These are phyloP conservation scores for Accipiter virgatus DNA, from an alignment of 2,113 vertebrate species.

Conservation along the genomic window DNA sequence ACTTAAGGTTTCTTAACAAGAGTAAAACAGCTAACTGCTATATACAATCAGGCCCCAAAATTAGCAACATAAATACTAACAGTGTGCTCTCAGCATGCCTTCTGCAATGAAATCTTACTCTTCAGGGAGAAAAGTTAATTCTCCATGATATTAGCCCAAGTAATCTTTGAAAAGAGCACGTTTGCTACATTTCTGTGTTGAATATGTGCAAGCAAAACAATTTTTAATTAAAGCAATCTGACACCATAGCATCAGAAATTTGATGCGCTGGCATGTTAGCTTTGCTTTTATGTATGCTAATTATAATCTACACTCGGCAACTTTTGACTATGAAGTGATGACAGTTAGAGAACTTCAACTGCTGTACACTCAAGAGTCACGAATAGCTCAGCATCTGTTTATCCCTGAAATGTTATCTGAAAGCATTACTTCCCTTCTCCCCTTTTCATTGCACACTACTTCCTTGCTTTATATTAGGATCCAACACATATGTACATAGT, in stretches of 20 bases:
- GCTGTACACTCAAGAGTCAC: background rate
- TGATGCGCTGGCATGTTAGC: background rate
- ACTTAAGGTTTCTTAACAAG: background rate
- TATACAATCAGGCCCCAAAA: background rate
- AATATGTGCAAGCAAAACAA: background rate
- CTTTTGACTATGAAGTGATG: background rate
- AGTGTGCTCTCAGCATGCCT: background rate
- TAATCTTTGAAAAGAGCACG: background rate
- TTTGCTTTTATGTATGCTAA: background rate
- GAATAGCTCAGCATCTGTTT: background rate
- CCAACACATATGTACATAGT: accelerated
- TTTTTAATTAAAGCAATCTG: background rate
- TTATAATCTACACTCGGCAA: background rate
- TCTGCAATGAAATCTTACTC: background rate
- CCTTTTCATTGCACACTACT: background rate
- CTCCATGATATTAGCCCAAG: background rate
- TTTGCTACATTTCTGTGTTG: background rate
- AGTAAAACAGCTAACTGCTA: background rate
- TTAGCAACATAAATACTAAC: background rate
- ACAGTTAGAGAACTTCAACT: background rate
- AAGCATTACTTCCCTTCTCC: background rate
- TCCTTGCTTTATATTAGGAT: background rate
- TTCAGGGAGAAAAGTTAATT: background rate
- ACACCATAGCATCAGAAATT: background rate
- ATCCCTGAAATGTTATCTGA: background rate